Percentiles rank a stretch among this genome's conserved stretches.
Evolutionary conservation across 2,113 vertebrate species (phyloP).

Genomic region (Lagopus muta): DNA sequence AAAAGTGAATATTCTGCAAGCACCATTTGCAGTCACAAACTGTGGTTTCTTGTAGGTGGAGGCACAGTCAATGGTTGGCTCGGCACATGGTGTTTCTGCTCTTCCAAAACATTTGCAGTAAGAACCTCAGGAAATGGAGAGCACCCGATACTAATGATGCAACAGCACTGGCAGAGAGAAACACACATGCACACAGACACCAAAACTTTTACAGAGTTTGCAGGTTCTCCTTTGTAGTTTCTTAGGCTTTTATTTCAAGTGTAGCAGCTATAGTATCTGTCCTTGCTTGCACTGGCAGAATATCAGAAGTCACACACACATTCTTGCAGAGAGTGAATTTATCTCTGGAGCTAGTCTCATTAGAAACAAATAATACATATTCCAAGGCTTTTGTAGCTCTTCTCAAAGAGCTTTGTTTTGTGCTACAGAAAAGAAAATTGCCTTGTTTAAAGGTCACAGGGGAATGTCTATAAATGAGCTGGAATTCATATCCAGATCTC

Average conservation of each 20-base stretch:
- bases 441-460: neutral
- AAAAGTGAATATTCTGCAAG: neutral
- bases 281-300: neutral
- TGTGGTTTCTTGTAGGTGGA: conserved; percentile 36
- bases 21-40: conserved; percentile 13
- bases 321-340: neutral
- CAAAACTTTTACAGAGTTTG: neutral
- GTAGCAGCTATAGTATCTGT: neutral
- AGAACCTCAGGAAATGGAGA: neutral
- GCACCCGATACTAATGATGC: neutral
- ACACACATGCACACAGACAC: neutral
- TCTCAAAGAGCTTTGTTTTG: conserved; percentile 11
- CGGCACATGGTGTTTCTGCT: neutral
- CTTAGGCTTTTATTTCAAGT: neutral
- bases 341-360: neutral
- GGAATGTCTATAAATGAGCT: neutral
- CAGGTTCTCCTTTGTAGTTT: neutral
- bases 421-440: neutral
- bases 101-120: neutral
- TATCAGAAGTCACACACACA: neutral
- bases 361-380: neutral
- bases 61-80: conserved; percentile 1
- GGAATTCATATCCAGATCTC: neutral
- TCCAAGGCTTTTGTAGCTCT: neutral
- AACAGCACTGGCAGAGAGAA: neutral